Conservation (phyloP, 2,888 invertebrate genomes). For the Cremastinae sp. region DNA sequence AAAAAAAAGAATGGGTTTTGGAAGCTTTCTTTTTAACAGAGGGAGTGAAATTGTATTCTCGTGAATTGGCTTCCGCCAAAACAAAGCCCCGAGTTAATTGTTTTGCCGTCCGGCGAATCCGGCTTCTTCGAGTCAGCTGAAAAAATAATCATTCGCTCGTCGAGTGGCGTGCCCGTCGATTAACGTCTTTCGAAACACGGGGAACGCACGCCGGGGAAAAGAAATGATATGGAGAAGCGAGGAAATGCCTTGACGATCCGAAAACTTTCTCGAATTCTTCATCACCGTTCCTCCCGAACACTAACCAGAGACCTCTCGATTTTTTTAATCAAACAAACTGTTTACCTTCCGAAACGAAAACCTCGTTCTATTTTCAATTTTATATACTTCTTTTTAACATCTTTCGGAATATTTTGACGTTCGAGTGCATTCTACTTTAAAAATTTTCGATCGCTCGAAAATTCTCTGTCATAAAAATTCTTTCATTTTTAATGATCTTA, state of each 20-base stretch:
- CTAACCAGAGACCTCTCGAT: constrained; percentile 53
- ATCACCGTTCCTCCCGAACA: constrained; percentile 30
- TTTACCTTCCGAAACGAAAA: constrained; percentile 11
- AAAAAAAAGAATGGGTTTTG: too few relatives aligned
- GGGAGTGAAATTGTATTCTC: not conserved
- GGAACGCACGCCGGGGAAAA: not conserved
- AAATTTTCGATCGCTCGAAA: too few relatives aligned
- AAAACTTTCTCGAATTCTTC: constrained; percentile 40
- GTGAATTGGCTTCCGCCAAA: constrained; percentile 75
- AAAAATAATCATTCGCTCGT: constrained; percentile 70
- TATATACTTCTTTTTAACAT: constrained; percentile 13
- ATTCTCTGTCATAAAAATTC: too few relatives aligned
- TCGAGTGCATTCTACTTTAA: not conserved
- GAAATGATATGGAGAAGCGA: constrained; percentile 27
- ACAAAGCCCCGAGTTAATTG: constrained; percentile 72
- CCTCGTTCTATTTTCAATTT: constrained; percentile 49
- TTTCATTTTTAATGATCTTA: too few relatives aligned
- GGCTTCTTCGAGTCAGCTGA: constrained; percentile 70
- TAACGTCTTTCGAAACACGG: constrained; percentile 43
- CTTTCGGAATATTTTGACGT: constrained; percentile 1
- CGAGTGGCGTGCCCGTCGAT: constrained; percentile 32
- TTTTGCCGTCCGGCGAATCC: constrained; percentile 57
- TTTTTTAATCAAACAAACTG: constrained; percentile 2
- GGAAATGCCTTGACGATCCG: constrained; percentile 14
- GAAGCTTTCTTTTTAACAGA: not conserved